These are phyloP conservation scores for Cichladusa arquata DNA, from an alignment of 2,113 vertebrate genomes.

Conservation along the genomic window DNA sequence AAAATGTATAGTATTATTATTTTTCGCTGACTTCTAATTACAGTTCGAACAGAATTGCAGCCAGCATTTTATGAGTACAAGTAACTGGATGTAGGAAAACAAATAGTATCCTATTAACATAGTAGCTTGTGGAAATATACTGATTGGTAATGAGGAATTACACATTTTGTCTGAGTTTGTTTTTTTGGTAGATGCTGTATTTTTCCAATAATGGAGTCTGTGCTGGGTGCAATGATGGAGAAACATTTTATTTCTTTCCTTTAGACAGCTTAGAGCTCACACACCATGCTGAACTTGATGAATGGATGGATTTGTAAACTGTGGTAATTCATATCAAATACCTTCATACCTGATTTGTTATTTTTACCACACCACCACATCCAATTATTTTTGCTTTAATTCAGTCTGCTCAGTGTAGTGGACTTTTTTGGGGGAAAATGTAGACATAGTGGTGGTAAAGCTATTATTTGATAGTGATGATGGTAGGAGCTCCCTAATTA, in stretches of 20 bases:
- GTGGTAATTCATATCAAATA: not conserved
- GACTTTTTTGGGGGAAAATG: not conserved
- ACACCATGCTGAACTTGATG: not conserved
- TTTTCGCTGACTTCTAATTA: not conserved
- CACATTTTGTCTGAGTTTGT: not conserved
- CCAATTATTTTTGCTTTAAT: not conserved
- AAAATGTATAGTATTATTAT: not conserved
- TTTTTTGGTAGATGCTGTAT: not conserved
- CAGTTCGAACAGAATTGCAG: not conserved
- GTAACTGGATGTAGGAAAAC: not conserved
- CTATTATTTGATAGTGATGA: not conserved
- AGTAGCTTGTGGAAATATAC: not conserved
- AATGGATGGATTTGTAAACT: not conserved
- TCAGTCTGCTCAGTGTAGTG: not conserved
- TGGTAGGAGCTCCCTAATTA: not conserved
- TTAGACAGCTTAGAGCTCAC: not conserved
- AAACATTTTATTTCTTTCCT: not conserved
- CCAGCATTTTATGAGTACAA: not conserved
- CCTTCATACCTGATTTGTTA: not conserved
- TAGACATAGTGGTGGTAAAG: not conserved
- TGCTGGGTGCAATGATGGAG: not conserved
- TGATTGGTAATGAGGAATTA: not conserved
- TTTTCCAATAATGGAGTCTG: not conserved
- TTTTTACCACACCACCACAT: not conserved
- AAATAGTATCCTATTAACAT: not conserved